Evolutionary conservation across 2,113 vertebrate species (phyloP).

Genomic region (Lonchura striata): DNA sequence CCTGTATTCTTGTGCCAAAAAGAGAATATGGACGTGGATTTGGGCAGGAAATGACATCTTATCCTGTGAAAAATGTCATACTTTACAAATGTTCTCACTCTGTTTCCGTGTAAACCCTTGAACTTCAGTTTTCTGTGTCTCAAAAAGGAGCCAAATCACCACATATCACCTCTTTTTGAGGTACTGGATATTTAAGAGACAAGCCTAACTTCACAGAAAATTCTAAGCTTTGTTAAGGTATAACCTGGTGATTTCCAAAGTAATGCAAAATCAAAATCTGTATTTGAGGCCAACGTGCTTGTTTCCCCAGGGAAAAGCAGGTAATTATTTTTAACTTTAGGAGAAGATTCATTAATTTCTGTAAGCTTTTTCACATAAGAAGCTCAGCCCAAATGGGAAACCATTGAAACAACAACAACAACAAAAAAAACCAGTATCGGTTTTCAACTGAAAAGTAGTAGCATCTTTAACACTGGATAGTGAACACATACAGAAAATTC

Average conservation of each 20-base stretch:
- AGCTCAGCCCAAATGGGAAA: background rate
- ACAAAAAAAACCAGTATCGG: background rate
- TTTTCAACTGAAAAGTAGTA: background rate
- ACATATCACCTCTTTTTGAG: background rate
- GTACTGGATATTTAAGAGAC: background rate
- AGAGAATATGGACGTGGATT: background rate
- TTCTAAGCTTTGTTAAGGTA: background rate
- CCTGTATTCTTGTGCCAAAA: background rate
- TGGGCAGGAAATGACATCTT: background rate
- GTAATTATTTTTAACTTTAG: background rate
- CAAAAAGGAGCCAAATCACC: background rate
- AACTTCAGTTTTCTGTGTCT: background rate
- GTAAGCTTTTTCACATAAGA: background rate
- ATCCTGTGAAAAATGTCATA: background rate
- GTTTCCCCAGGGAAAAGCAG: background rate
- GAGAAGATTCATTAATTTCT: background rate
- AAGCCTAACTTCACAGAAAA: background rate
- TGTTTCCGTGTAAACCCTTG: background rate
- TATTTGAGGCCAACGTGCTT: background rate
- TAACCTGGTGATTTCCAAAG: background rate
- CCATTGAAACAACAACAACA: background rate
- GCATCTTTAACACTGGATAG: rapidly evolving
- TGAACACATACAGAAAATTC: rapidly evolving
- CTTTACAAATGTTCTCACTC: background rate
- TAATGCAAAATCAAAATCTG: background rate